Evolutionary conservation across 2,113 vertebrate genomes (phyloP).

Genomic region (Etia nguti): DNA sequence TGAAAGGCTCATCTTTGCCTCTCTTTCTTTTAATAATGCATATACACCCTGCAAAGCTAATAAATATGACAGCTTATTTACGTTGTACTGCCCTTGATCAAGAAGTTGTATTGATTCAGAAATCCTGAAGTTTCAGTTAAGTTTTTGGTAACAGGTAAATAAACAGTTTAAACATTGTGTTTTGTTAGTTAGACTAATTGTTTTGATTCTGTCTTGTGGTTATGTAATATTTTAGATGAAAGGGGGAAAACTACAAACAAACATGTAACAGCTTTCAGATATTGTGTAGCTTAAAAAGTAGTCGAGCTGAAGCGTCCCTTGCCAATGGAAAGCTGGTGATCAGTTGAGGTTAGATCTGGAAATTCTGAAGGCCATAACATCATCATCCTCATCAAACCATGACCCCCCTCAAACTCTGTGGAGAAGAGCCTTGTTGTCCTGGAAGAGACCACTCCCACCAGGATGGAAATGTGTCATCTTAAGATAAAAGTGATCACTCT

Average conservation of each 20-base stretch:
- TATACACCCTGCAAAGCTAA: not conserved
- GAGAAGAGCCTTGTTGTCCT: not conserved
- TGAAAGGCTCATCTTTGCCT: slow-evolving; percentile 6
- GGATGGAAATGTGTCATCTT: not conserved
- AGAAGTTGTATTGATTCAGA: not conserved
- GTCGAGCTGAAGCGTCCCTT: not conserved
- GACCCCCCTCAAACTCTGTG: not conserved
- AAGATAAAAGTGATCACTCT: not conserved
- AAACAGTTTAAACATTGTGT: not conserved
- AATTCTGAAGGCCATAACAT: not conserved
- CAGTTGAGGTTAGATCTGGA: not conserved
- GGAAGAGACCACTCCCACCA: not conserved
- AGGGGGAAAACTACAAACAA: not conserved
- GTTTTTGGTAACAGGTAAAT: not conserved
- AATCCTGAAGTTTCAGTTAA: not conserved
- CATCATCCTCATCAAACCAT: not conserved
- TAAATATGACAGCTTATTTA: not conserved
- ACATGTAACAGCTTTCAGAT: not conserved
- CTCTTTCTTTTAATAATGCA: not conserved
- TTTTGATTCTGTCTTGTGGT: not conserved
- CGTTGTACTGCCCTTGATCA: not conserved
- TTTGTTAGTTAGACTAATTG: not conserved
- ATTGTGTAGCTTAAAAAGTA: not conserved
- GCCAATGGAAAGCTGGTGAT: not conserved
- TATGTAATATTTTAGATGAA: not conserved